Conservation (phyloP, 2,888 invertebrate species). For the Biston stratarius region DNA sequence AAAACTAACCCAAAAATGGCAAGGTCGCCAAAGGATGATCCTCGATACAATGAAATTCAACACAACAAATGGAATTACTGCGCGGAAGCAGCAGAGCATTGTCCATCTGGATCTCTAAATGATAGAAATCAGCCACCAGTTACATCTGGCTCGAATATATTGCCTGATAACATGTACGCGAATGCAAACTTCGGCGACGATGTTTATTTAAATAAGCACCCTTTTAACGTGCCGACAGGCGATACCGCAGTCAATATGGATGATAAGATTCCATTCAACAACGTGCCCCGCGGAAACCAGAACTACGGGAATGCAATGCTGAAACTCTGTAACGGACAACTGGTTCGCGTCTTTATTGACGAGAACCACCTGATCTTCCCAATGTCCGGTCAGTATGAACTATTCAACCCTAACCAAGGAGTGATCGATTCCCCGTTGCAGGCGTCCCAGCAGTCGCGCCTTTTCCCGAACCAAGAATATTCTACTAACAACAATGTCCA, state of each 20-base stretch:
- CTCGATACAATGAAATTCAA: slow-evolving; percentile 77
- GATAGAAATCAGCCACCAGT: slow-evolving; percentile 70
- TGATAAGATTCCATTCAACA: slow-evolving; percentile 68
- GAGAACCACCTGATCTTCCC: slow-evolving; percentile 81
- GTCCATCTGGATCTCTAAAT: slow-evolving; percentile 68
- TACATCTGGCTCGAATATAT: slow-evolving; percentile 59
- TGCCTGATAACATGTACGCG: slow-evolving; percentile 73
- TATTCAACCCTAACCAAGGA: slow-evolving; percentile 76
- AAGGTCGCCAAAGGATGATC: slow-evolving; percentile 84
- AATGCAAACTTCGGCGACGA: slow-evolving; percentile 70
- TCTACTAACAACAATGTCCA: slow-evolving; percentile 67
- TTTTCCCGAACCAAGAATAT: slow-evolving; percentile 78
- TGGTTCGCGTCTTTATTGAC: slow-evolving; percentile 77
- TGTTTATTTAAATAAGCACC: slow-evolving; percentile 75
- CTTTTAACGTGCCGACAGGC: slow-evolving; percentile 67
- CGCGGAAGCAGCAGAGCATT: slow-evolving; percentile 72
- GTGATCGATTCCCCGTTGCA: slow-evolving; percentile 71
- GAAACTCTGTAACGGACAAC: slow-evolving; percentile 79
- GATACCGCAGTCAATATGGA: slow-evolving; percentile 68
- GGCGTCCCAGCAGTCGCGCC: slow-evolving; percentile 65
- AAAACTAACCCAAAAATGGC: slow-evolving; percentile 79
- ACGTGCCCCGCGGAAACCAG: slow-evolving; percentile 66
- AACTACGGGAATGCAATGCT: slow-evolving; percentile 80
- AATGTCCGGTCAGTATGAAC: slow-evolving; percentile 79
- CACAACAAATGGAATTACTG: slow-evolving; percentile 81